phyloP scores from a whole-genome alignment of 1,140 invertebrate species.

The Drosophila athabasca region DNA sequence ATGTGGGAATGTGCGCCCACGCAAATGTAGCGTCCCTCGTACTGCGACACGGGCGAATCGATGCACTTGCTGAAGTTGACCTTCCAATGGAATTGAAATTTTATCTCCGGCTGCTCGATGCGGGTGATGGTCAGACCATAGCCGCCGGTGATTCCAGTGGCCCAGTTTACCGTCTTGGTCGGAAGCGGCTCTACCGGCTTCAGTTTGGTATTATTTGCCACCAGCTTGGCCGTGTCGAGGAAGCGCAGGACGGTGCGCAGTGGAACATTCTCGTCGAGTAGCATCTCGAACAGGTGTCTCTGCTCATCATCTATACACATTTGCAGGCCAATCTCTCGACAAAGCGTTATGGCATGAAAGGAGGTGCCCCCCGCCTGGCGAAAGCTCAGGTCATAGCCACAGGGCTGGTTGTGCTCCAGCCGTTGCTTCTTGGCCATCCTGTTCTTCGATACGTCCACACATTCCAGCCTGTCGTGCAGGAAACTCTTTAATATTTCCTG shows the following conservation, averaged over 20 bases:
- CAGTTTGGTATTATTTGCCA: slow-evolving; percentile 55
- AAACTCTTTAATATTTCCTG: slow-evolving; percentile 65
- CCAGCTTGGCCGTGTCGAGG: slow-evolving; percentile 55
- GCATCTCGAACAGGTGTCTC: slow-evolving; percentile 54
- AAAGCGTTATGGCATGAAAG: slow-evolving; percentile 72
- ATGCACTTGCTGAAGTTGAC: slow-evolving; percentile 85
- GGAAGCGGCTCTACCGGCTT: slow-evolving; percentile 38
- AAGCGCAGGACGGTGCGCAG: slow-evolving; percentile 44
- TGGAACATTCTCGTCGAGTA: slow-evolving; percentile 51
- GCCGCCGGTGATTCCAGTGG: not conserved
- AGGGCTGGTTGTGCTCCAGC: slow-evolving; percentile 19
- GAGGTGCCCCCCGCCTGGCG: slow-evolving; percentile 72
- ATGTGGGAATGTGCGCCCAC: slow-evolving; percentile 77
- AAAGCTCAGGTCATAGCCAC: slow-evolving; percentile 52
- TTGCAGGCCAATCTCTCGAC: slow-evolving; percentile 60
- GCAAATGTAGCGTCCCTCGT: slow-evolving; percentile 57
- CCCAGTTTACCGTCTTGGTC: not conserved
- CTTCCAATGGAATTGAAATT: slow-evolving; percentile 79
- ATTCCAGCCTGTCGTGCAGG: slow-evolving; percentile 63
- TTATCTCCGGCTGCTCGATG: slow-evolving; percentile 39
- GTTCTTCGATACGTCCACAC: slow-evolving; percentile 31
- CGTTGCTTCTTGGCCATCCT: slow-evolving; percentile 28
- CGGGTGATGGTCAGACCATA: slow-evolving; percentile 51
- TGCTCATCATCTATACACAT: slow-evolving; percentile 61
- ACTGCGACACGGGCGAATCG: slow-evolving; percentile 84